phyloP scores from a whole-genome alignment of 1,140 invertebrate genomes.

The Adoxophyes honmai region DNA sequence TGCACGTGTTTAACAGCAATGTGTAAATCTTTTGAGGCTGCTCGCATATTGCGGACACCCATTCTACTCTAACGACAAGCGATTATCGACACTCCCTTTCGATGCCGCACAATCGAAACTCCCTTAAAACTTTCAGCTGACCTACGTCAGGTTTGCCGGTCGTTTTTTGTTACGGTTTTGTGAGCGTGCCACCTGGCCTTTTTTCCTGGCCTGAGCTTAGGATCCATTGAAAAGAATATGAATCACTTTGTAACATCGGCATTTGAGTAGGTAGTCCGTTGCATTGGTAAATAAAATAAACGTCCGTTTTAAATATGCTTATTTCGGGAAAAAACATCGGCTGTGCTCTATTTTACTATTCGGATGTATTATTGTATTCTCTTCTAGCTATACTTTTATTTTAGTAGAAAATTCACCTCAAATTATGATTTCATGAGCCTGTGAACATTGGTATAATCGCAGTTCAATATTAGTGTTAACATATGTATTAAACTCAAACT shows the following conservation, averaged over 20 bases:
- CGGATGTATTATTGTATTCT: too few species aligned
- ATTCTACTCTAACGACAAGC: constrained; percentile 26
- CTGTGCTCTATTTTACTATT: too few species aligned
- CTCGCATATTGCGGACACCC: constrained; percentile 37
- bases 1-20: constrained; percentile 65
- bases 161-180: constrained; percentile 53
- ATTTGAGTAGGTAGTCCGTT: constrained; percentile 31
- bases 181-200: constrained; percentile 66
- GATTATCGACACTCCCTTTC: constrained; percentile 38
- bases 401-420: too few species aligned
- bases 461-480: too few species aligned
- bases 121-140: constrained; percentile 22
- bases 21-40: constrained; percentile 41
- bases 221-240: constrained; percentile 51
- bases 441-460: too few species aligned
- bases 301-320: neutral
- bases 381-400: too few species aligned
- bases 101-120: constrained; percentile 37
- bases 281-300: constrained; percentile 4
- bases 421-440: too few species aligned
- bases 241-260: constrained; percentile 49
- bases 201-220: constrained; percentile 53
- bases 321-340: too few species aligned
- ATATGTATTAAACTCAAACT: too few species aligned
- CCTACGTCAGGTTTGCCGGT: constrained; percentile 33